Evolutionary conservation across 2,888 invertebrate genomes (phyloP), one percentile per base, ranked within the genome.

Genomic region (Macrosoma leucophasiata): DNA sequence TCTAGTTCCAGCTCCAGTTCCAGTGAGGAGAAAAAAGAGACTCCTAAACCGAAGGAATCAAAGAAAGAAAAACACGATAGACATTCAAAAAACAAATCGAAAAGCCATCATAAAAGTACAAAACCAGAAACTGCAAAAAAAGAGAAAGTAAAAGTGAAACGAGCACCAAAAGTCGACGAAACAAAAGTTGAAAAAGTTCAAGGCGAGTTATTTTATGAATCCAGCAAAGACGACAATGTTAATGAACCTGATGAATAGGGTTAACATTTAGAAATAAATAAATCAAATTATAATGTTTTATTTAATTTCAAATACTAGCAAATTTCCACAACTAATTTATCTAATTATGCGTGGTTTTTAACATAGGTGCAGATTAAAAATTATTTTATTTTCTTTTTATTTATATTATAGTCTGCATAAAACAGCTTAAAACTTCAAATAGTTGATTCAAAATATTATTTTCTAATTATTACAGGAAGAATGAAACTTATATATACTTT

Each of bases 191-290:
- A 44, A 7, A 29, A 52, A 41, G 26, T n/a, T n/a, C n/a, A n/a
- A n/a, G 56, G 53, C 1, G 64, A 63, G 3, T 55, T 59, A 0
- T 63, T 70, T 23, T 79, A 78, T 18, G 74, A 76, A 38, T 81
- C 81, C n/a, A 81, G 76, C 46, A 53, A 58, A 14, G 79, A 81
- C 11, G 77, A 77, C 1, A 69, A 72, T 41, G 76, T 81, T 2
- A 81, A 79, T 41, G 77, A 79, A 31, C 79, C 78, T 2, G 66
- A 60, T 1, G 63, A 65, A 10, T 55, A 17, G 17, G 4, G 7
- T 7, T 17, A 17, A 17, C 17, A 17, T 17, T 17, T 17, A 5
- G 4, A 17, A 17, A 17, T 17, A 17, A 17, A 5, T 17, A 17
- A 17, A 7, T 17, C 17, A 17, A 17, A n/a, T n/a, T n/a, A n/a